Percentiles rank a stretch among this genome's conserved stretches.
These are phyloP conservation scores for Pelosia muscerda DNA, from an alignment of 2,888 invertebrate genomes.

Conservation along the genomic window DNA sequence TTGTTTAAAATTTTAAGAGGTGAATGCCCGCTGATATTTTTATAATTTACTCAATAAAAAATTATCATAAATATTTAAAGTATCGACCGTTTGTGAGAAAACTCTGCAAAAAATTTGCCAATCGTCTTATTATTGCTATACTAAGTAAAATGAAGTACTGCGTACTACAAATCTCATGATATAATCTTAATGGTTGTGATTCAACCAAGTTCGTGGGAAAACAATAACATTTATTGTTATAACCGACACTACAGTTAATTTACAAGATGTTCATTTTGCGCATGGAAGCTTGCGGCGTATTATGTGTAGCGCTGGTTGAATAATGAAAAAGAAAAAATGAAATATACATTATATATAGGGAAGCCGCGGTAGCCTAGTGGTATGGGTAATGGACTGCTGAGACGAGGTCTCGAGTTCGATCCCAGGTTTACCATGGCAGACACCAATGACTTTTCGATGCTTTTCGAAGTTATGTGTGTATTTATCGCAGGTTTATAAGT, in stretches of 20 bases:
- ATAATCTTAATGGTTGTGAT: conserved; percentile 26
- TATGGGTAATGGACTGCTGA: too few species aligned
- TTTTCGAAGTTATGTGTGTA: too few species aligned
- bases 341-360: too few species aligned
- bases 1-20: not conserved
- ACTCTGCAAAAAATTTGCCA: not conserved
- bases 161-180: conserved; percentile 17
- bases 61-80: not conserved
- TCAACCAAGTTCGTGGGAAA: conserved; percentile 21
- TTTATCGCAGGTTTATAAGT: too few species aligned
- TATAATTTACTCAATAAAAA: too few species aligned
- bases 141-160: not conserved
- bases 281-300: conserved; percentile 1
- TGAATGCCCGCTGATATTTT: not conserved
- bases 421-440: too few species aligned
- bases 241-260: conserved; percentile 9
- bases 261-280: not conserved
- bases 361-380: too few species aligned
- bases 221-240: conserved; percentile 26
- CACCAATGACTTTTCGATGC: too few species aligned
- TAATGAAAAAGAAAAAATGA: too few species aligned
- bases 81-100: not conserved
- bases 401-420: too few species aligned
- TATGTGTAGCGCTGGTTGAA: not conserved
- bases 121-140: not conserved